Percentiles rank a stretch among this genome's conserved stretches.
phyloP scores from a whole-genome alignment of 92 coral and sea anemone genomes.

The Bergia sp. region DNA sequence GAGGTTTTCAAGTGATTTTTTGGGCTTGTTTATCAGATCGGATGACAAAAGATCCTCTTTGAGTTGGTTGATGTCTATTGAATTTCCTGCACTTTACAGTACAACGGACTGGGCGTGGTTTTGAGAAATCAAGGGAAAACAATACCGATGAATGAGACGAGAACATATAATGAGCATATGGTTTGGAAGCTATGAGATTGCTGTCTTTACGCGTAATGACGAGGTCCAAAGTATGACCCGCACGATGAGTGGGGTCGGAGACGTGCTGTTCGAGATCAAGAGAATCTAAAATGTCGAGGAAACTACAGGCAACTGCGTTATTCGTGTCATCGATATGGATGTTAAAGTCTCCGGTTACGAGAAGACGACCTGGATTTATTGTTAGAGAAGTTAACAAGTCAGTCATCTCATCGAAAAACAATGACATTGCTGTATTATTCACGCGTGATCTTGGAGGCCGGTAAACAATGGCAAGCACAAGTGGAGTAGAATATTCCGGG shows the following conservation, averaged over 20 bases:
- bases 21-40: constrained; percentile 4
- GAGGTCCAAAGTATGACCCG: too few relatives aligned
- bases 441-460: constrained; percentile 11
- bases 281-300: too few relatives aligned
- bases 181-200: too few relatives aligned
- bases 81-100: not conserved
- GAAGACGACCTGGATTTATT: not conserved
- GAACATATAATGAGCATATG: not conserved
- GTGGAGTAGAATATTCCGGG: constrained; percentile 8
- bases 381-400: constrained; percentile 12
- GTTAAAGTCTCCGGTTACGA: not conserved
- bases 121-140: not conserved
- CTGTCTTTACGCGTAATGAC: too few relatives aligned
- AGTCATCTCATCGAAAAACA: too few relatives aligned
- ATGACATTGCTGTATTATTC: constrained; percentile 1
- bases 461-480: constrained; percentile 13
- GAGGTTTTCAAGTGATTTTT: constrained; percentile 1
- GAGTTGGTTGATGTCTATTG: not conserved
- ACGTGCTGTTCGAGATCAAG: too few relatives aligned
- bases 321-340: too few relatives aligned
- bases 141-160: not conserved
- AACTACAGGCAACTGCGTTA: too few relatives aligned
- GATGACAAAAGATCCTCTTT: constrained; percentile 7
- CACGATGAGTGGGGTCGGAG: too few relatives aligned
- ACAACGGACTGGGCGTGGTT: not conserved